Base-by-base conservation (phyloP, 2,113 vertebrate genomes). In the Steatornis caripensis region DNA sequence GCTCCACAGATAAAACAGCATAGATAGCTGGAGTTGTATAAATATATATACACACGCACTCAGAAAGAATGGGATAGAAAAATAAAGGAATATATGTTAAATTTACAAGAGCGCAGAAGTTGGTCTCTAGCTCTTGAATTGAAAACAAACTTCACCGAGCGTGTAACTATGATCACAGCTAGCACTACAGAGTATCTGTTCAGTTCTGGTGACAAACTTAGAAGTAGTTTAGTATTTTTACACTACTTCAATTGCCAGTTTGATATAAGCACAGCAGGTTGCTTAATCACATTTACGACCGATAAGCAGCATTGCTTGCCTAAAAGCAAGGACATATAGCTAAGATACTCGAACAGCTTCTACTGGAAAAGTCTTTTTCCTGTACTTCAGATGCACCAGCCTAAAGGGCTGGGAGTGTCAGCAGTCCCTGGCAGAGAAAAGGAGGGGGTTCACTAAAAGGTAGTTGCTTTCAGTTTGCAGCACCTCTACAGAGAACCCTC, bases 1-100 rank as follows among this genome's bases (percentile, higher is more conserved):
- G 26, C 72, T 96, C 95, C 74, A 90, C 96, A 98, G 95, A 87
- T 57, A 78, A 91, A 94, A 81, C 34, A 96, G 78, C 57, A 78
- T 19, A 92, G 66, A 43, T 24, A 95, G 37, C 0, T 86, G 48
- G 71, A 90, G 49, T 66, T 48, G 16, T 66, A 69, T 43, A 78
- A 92, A 90, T 85, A 53, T 15, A 53, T 55, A 54, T 1, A 39
- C 8, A 64, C 5, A 10, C 7, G 6, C 32, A 24, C 21, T 60
- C 7, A 62, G 26, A 66, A 68, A 70, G 43, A 90, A 82, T 2
- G 3, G 16, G 10, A 19, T 4, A 74, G 30, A 22, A 79, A 88
- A 96, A 80, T 14, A 41, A 43, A 71, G 41, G 24, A 2, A 51
- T 54, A 22, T 0, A 43, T 5, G 2, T 17, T 23, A 62, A 36